These are phyloP conservation scores for Dicyrtoma fusca DNA, from an alignment of 2,888 invertebrate genomes.

Conservation along the genomic window DNA sequence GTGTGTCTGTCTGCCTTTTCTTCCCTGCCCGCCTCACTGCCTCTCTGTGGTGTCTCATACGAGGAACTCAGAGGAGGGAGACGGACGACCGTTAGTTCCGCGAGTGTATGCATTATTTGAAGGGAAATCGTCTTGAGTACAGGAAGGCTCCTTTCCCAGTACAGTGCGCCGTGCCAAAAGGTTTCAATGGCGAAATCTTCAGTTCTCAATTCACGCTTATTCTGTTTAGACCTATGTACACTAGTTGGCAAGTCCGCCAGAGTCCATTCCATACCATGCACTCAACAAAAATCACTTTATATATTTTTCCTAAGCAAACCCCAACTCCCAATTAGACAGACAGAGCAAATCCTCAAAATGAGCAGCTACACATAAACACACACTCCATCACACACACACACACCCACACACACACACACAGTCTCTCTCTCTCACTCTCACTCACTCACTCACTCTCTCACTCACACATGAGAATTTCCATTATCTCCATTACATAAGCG, in stretches of 20 bases:
- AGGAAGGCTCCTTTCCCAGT: conserved; percentile 33
- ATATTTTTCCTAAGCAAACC: no score
- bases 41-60: no score
- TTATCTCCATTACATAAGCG: neutral
- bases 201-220: conserved; percentile 42
- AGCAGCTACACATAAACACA: no score
- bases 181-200: conserved; percentile 39
- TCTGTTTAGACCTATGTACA: conserved; percentile 41
- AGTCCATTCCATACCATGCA: conserved; percentile 10
- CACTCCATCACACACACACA: no score
- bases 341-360: no score
- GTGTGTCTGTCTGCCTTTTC: conserved; percentile 7
- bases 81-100: neutral
- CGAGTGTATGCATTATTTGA: conserved; percentile 6
- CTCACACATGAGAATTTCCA: neutral
- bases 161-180: conserved; percentile 32
- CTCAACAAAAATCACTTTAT: no score
- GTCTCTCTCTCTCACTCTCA: neutral
- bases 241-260: conserved; percentile 1
- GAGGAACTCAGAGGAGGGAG: conserved; percentile 17
- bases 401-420: neutral
- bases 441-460: neutral
- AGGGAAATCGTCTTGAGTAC: conserved; percentile 10
- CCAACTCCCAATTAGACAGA: neutral
- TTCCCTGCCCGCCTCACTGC: no score